Percentiles rank a stretch among this genome's conserved stretches.
Evolutionary conservation across 1,140 invertebrate genomes (phyloP).

Genomic region (Formica selysi): DNA sequence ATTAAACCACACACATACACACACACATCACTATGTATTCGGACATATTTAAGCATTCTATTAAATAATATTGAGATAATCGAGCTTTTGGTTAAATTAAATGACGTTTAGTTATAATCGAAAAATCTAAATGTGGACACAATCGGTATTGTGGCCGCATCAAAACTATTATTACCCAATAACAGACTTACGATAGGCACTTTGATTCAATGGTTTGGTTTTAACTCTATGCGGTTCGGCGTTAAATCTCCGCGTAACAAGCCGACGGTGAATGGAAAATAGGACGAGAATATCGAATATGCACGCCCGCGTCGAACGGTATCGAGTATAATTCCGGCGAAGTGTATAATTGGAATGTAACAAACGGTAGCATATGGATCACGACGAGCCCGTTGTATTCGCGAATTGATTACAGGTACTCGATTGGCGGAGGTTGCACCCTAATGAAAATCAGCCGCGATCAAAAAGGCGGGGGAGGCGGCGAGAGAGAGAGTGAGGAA

Average conservation of each 20-base stretch:
- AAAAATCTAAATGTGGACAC: not conserved
- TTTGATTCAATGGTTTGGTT: not conserved
- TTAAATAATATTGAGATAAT: not conserved
- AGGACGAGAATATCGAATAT: constrained; percentile 18
- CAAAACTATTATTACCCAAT: not conserved
- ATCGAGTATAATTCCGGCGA: constrained; percentile 47
- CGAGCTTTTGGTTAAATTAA: not conserved
- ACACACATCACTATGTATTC: not conserved
- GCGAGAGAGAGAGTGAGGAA: no score
- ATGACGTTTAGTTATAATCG: not conserved
- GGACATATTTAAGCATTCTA: not conserved
- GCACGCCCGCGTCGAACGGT: not conserved
- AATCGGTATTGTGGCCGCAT: not conserved
- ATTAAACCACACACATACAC: no score
- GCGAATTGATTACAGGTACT: constrained; percentile 71
- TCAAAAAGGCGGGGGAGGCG: constrained; percentile 19
- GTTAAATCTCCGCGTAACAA: constrained; percentile 40
- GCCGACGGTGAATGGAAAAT: constrained; percentile 1
- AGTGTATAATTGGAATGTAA: constrained; percentile 69
- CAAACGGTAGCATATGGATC: constrained; percentile 63
- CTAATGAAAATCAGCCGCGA: constrained; percentile 49
- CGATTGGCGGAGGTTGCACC: constrained; percentile 58
- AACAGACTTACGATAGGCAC: not conserved
- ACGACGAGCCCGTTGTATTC: constrained; percentile 22
- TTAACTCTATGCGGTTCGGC: constrained; percentile 16